Evolutionary conservation across 2,113 vertebrate genomes (phyloP).

Genomic region (Arothron firmamentum): DNA sequence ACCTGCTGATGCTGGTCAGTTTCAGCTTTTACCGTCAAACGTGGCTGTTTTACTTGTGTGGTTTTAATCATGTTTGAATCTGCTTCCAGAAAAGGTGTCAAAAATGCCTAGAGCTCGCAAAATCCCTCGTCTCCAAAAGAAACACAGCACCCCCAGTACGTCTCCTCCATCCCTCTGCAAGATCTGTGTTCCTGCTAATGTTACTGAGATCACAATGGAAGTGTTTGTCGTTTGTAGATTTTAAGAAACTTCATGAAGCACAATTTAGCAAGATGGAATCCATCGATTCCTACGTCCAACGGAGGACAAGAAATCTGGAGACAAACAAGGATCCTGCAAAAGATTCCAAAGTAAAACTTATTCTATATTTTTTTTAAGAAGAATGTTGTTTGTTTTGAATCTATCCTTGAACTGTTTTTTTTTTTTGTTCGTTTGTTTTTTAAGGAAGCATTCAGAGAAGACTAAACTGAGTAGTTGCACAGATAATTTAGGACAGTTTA

Average conservation of each 20-base stretch:
- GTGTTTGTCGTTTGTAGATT: constrained; percentile 73
- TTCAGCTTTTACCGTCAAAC: neutral
- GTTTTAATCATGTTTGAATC: neutral
- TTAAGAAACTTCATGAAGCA: constrained; percentile 90
- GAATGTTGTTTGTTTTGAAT: too few relatives aligned
- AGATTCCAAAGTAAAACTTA: constrained; percentile 77
- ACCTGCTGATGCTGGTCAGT: constrained; percentile 28
- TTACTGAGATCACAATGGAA: constrained; percentile 1
- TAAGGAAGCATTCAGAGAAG: too few relatives aligned
- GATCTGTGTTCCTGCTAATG: neutral
- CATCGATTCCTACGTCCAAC: constrained; percentile 85
- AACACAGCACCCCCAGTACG: constrained; percentile 86
- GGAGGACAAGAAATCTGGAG: constrained; percentile 79
- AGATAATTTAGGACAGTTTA: too few relatives aligned
- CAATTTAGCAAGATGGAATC: constrained; percentile 95
- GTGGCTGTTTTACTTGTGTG: neutral
- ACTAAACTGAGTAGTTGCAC: too few relatives aligned
- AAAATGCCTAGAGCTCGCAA: constrained; percentile 52
- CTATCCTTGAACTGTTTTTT: neutral
- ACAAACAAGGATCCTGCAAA: constrained; percentile 65
- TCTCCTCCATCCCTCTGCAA: neutral
- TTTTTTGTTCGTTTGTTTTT: neutral
- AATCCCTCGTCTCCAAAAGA: constrained; percentile 66
- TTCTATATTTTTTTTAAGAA: neutral
- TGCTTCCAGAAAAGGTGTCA: constrained; percentile 15